These are phyloP conservation scores for Argyrosomus regius DNA, from an alignment of 2,797 vertebrate genomes.

Conservation along the genomic window DNA sequence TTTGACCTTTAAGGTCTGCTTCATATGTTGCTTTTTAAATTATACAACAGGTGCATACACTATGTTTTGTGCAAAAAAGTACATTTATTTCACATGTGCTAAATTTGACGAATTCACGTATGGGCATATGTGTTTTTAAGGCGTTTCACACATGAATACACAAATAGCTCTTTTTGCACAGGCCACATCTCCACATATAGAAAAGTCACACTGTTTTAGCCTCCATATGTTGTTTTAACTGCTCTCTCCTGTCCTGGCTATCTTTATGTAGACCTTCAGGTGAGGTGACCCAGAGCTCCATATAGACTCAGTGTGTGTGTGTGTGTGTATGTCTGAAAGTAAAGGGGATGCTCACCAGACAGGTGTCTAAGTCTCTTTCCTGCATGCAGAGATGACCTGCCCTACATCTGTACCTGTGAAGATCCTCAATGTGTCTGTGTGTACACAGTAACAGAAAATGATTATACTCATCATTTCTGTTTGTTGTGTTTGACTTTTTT, in stretches of 20 bases:
- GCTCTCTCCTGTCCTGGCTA: slow-evolving; percentile 52
- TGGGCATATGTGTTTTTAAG: background rate
- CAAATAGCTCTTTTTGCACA: background rate
- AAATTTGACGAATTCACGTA: background rate
- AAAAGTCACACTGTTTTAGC: slow-evolving; percentile 13
- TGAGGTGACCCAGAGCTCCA: slow-evolving; percentile 33
- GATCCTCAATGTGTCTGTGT: background rate
- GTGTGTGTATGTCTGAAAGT: slow-evolving; percentile 54
- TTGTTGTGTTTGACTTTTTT: background rate
- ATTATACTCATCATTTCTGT: background rate
- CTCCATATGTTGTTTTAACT: slow-evolving; percentile 35
- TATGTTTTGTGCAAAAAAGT: background rate
- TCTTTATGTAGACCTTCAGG: slow-evolving; percentile 27
- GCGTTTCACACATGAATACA: background rate
- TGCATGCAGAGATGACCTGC: slow-evolving; percentile 62
- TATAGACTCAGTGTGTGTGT: slow-evolving; percentile 14
- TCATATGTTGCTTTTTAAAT: background rate
- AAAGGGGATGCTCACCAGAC: slow-evolving; percentile 65
- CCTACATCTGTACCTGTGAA: slow-evolving; percentile 64
- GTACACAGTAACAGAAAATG: background rate
- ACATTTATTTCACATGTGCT: background rate
- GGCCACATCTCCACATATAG: background rate
- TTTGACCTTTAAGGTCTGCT: background rate
- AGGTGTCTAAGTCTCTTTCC: slow-evolving; percentile 70
- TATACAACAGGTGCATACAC: background rate